Percentiles rank a stretch among this genome's conserved stretches.
Conservation (phyloP, 2,113 vertebrate genomes). For the Sakesphorus luctuosus region DNA sequence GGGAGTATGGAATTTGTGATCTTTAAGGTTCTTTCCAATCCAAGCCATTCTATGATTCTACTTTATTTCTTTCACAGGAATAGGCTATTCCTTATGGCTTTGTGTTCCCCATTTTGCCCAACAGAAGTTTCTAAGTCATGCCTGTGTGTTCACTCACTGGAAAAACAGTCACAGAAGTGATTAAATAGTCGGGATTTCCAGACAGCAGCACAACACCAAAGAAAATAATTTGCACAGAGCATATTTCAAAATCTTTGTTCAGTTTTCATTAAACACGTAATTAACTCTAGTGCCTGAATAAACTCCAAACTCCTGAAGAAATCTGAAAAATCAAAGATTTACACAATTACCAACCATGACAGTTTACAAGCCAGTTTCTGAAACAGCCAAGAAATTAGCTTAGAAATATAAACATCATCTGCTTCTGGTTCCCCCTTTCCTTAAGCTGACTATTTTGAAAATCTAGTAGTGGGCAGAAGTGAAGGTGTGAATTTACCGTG, state of each 20-base stretch:
- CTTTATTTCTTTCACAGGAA: not conserved
- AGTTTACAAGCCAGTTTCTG: not conserved
- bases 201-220: not conserved
- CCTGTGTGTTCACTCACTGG: not conserved
- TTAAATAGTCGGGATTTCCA: not conserved
- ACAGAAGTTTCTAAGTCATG: not conserved
- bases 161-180: not conserved
- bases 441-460: not conserved
- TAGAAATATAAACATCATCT: not conserved
- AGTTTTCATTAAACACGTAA: not conserved
- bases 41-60: not conserved
- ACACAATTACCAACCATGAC: not conserved
- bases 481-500: not conserved
- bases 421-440: not conserved
- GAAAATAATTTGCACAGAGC: not conserved
- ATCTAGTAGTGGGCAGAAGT: not conserved
- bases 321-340: not conserved
- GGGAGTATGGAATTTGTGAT: not conserved
- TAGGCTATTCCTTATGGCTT: not conserved
- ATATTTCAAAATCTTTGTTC: not conserved
- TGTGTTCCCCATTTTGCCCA: not conserved
- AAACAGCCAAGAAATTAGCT: not conserved
- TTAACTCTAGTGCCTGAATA: not conserved
- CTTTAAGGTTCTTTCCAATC: not conserved
- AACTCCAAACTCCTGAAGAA: not conserved